Conservation (phyloP, 2,888 invertebrate species). For the Gasteruption jaculator region DNA sequence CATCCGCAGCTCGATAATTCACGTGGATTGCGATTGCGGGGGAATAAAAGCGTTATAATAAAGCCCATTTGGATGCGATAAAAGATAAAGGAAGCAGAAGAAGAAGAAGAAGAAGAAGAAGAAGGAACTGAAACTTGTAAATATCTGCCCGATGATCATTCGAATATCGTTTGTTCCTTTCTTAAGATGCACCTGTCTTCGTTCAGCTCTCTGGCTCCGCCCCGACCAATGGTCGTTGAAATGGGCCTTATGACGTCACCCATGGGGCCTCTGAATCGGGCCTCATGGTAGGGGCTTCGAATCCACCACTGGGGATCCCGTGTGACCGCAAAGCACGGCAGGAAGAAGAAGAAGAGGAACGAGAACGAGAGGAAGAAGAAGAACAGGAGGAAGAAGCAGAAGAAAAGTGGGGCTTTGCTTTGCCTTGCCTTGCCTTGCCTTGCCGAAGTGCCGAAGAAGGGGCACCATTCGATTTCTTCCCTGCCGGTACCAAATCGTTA, state of each 20-base stretch:
- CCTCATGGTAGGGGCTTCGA: conserved; percentile 33
- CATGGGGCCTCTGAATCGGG: conserved; percentile 22
- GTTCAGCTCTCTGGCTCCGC: conserved; percentile 40
- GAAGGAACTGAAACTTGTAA: conserved; percentile 2
- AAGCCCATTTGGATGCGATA: not conserved
- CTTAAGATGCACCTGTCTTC: conserved; percentile 45
- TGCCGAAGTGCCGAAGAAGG: no score
- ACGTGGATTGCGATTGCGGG: not conserved
- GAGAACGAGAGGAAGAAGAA: conserved; percentile 18
- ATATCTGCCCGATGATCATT: not conserved
- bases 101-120: conserved; percentile 8
- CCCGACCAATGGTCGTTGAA: conserved; percentile 42
- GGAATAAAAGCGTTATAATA: not conserved
- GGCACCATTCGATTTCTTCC: conserved; percentile 20
- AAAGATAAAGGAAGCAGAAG: conserved; percentile 14
- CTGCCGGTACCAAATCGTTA: no score
- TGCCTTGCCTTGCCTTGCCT: no score
- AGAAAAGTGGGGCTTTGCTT: conserved; percentile 11
- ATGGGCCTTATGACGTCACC: conserved; percentile 37
- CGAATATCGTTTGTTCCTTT: conserved; percentile 14
- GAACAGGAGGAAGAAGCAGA: conserved; percentile 7
- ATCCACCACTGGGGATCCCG: conserved; percentile 55
- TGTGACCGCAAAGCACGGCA: no score
- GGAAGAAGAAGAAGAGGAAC: conserved; percentile 38
- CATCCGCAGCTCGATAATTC: no score